Percentiles rank a stretch among this genome's conserved stretches.
Evolutionary conservation across 2,797 vertebrate genomes (phyloP).

Genomic region (Sarcophilus harrisii): DNA sequence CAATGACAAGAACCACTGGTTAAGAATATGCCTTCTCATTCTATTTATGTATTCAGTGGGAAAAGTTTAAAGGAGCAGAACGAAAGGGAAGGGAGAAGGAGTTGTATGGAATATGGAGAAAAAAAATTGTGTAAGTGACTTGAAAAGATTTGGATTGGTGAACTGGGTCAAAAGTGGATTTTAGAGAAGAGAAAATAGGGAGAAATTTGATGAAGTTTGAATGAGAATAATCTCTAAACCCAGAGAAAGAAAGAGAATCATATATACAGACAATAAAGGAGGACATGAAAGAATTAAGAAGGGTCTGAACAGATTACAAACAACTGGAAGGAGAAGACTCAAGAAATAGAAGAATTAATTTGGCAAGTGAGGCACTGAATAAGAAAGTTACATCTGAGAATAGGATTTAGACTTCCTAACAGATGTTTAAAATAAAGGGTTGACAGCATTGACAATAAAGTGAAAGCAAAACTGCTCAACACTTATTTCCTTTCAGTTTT

Average conservation of each 20-base stretch:
- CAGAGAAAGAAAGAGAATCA: neutral
- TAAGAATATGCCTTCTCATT: neutral
- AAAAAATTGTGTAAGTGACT: neutral
- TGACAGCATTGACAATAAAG: neutral
- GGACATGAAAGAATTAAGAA: neutral
- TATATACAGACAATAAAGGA: neutral
- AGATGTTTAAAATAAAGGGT: neutral
- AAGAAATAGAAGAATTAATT: neutral
- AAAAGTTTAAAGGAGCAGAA: neutral
- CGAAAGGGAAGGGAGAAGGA: neutral
- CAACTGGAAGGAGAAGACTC: neutral
- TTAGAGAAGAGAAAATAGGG: neutral
- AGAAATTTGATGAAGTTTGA: neutral
- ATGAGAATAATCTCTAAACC: neutral
- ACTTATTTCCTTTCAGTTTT: neutral
- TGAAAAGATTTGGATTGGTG: neutral
- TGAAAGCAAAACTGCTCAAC: neutral
- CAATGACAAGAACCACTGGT: neutral
- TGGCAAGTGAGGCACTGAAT: neutral
- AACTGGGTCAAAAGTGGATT: neutral
- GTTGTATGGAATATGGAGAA: neutral
- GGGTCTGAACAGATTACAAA: neutral
- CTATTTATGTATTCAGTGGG: neutral
- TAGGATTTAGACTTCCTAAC: neutral
- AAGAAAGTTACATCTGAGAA: neutral